Percentiles rank a stretch among this genome's conserved stretches.
These are phyloP conservation scores for Hypomesus transpacificus DNA, from an alignment of 2,113 vertebrate genomes.

Conservation along the genomic window DNA sequence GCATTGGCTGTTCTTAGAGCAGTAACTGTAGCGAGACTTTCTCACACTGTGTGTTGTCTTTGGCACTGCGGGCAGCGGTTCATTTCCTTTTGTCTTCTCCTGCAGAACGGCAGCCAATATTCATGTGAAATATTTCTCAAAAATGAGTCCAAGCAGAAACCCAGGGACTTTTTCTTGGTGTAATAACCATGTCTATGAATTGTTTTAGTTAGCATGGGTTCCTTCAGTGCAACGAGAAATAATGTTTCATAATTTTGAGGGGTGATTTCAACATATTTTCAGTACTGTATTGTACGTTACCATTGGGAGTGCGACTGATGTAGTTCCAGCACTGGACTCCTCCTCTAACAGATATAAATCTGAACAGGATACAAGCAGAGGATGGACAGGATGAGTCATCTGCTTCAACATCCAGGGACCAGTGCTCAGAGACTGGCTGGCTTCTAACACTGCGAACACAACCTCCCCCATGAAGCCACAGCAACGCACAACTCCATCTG, in stretches of 20 bases:
- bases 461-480: too few relatives aligned
- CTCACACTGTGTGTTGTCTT: slow-evolving; percentile 77
- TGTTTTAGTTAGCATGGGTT: too few relatives aligned
- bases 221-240: too few relatives aligned
- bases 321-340: neutral
- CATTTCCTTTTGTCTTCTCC: slow-evolving; percentile 76
- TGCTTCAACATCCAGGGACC: slow-evolving; percentile 22
- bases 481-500: too few relatives aligned
- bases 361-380: neutral
- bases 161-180: slow-evolving; percentile 20
- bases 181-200: slow-evolving; percentile 4
- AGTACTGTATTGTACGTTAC: slow-evolving; percentile 5
- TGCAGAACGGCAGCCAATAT: slow-evolving; percentile 67
- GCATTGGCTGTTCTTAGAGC: slow-evolving; percentile 47
- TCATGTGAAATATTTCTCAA: slow-evolving; percentile 68
- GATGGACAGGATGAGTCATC: slow-evolving; percentile 46
- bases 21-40: slow-evolving; percentile 66
- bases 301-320: slow-evolving; percentile 15
- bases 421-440: slow-evolving; percentile 22
- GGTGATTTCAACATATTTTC: slow-evolving; percentile 25
- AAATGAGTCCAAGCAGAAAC: slow-evolving; percentile 62
- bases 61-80: slow-evolving; percentile 64
- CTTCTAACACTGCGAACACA: slow-evolving; percentile 3
- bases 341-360: neutral
- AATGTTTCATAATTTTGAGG: neutral